Conservation (phyloP, 2,888 invertebrate species). For the Gymnocheta viridis region DNA sequence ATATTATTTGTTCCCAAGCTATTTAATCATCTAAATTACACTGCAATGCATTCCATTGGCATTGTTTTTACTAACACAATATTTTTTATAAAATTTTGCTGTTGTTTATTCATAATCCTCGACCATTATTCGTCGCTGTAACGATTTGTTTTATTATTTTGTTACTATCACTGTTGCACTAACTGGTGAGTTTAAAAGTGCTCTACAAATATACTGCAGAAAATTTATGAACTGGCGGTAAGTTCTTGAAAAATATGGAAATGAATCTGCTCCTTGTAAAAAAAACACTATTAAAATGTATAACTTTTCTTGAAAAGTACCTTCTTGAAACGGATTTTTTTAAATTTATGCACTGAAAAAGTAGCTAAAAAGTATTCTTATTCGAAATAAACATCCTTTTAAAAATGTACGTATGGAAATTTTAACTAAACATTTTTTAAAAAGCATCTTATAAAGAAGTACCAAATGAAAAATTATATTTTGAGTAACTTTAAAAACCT, state of each 20-base stretch:
- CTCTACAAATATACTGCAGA: conserved; percentile 24
- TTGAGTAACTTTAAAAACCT: no score
- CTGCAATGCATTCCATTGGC: conserved; percentile 37
- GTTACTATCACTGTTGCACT: neutral
- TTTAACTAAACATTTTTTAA: no score
- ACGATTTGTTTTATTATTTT: conserved; percentile 2
- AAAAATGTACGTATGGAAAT: no score
- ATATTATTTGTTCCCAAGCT: conserved; percentile 48
- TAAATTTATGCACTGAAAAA: no score
- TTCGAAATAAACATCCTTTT: no score
- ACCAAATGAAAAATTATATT: no score
- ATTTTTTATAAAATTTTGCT: conserved; percentile 3
- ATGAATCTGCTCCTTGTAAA: no score
- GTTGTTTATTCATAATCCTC: conserved; percentile 41
- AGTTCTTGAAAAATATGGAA: neutral
- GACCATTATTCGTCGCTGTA: conserved; percentile 29
- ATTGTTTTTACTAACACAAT: conserved; percentile 57
- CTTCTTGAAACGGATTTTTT: no score
- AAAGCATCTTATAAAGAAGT: no score
- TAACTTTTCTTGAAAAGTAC: no score
- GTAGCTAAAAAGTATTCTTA: no score
- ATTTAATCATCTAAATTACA: conserved; percentile 48
- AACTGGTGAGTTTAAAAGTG: conserved; percentile 15
- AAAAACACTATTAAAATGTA: no score
- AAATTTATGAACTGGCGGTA: neutral